A percentile compares a stretch with the other conserved stretches of the same genome.
Conservation (phyloP, 2,888 invertebrate genomes). For the Drosophila prostipennis region DNA sequence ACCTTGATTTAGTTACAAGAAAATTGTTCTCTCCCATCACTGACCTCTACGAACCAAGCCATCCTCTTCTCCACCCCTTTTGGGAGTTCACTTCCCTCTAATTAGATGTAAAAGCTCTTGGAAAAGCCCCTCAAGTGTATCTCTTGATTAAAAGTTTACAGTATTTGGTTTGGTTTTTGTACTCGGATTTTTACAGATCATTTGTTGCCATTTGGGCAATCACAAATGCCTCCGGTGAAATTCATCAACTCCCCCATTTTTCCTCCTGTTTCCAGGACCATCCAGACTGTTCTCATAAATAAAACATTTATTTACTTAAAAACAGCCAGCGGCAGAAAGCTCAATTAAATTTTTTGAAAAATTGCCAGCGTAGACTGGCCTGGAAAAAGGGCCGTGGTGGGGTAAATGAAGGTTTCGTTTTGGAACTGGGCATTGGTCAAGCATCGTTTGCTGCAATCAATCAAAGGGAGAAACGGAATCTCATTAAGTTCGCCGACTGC, state of each 20-base stretch:
- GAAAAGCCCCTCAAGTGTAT: conserved; percentile 42
- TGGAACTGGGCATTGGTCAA: conserved; percentile 30
- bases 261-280: background rate
- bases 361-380: conserved; percentile 48
- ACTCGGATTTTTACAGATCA: conserved; percentile 69
- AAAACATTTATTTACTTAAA: conserved; percentile 65
- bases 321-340: conserved; percentile 64
- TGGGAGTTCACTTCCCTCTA: conserved; percentile 58
- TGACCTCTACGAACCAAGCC: background rate
- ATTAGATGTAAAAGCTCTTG: conserved; percentile 67
- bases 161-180: conserved; percentile 40
- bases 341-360: conserved; percentile 75
- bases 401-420: background rate
- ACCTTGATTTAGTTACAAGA: background rate
- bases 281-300: conserved; percentile 63
- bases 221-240: conserved; percentile 22
- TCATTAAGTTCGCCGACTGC: conserved; percentile 39
- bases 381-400: background rate
- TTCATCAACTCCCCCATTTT: background rate
- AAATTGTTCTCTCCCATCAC: background rate
- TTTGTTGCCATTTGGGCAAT: conserved; percentile 64
- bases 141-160: conserved; percentile 71
- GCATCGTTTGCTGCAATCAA: conserved; percentile 62
- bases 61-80: conserved; percentile 6
- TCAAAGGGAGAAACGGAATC: conserved; percentile 52